Percentiles rank a stretch among this genome's conserved stretches.
phyloP scores from a whole-genome alignment of 1,140 invertebrate genomes.

The Samia ricini region DNA sequence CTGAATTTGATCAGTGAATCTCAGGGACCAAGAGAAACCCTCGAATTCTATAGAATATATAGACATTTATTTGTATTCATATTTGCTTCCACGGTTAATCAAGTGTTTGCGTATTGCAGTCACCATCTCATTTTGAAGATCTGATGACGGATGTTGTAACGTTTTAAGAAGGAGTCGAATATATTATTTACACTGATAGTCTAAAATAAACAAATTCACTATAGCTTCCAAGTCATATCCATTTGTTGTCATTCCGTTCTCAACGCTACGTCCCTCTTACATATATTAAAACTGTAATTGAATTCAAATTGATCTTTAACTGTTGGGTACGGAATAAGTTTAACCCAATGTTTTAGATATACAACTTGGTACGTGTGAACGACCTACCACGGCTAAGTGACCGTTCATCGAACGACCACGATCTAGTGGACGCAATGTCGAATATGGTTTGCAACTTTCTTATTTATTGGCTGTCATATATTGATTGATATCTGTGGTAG shows the following conservation, averaged over 20 bases:
- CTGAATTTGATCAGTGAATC: no score
- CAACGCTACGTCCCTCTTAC: background rate
- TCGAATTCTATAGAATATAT: no score
- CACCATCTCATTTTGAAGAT: no score
- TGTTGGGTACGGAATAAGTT: background rate
- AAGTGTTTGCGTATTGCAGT: no score
- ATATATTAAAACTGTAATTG: background rate
- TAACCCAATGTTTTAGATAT: background rate
- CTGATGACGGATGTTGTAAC: no score
- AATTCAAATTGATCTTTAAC: background rate
- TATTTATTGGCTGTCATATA: background rate
- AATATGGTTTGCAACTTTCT: slow-evolving; percentile 1
- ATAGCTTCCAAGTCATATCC: background rate
- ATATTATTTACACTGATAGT: no score
- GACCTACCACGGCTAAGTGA: background rate
- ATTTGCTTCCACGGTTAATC: no score
- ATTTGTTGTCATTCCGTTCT: background rate
- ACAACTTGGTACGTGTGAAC: background rate
- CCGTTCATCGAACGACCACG: background rate
- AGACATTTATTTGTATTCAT: no score
- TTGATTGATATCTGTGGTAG: background rate
- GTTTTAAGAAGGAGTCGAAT: no score
- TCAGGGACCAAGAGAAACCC: no score
- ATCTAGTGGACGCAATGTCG: background rate
- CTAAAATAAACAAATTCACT: no score